Conservation (phyloP, 2,888 invertebrate genomes). For the Pristionchus mayeri region DNA sequence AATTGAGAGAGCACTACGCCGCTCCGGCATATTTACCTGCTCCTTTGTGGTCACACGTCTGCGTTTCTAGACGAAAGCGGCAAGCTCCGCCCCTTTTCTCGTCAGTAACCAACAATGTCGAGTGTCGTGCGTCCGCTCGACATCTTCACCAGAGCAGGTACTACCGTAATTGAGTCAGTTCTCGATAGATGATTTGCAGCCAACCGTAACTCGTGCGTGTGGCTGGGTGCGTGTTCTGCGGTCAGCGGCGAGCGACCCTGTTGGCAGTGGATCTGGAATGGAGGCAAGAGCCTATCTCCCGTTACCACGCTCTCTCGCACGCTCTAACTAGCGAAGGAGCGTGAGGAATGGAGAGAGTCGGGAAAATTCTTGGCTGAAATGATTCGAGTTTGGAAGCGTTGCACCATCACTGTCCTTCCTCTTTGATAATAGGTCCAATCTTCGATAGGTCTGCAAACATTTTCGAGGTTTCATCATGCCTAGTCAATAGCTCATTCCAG, state of each 20-base stretch:
- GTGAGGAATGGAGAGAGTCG: neutral
- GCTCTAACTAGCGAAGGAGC: neutral
- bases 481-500: neutral
- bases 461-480: neutral
- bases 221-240: neutral
- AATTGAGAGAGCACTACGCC: neutral
- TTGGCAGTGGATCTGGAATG: constrained; percentile 41
- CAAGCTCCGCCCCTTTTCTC: neutral
- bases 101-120: neutral
- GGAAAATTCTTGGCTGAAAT: neutral
- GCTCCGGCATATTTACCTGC: neutral
- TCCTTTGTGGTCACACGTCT: neutral
- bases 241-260: constrained; percentile 5
- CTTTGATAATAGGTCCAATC: too few species aligned
- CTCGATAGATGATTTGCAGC: neutral
- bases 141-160: constrained; percentile 17
- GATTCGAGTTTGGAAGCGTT: neutral
- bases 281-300: neutral
- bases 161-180: neutral
- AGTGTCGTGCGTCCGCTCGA: constrained; percentile 1
- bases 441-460: too few species aligned
- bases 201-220: neutral
- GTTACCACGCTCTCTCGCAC: too few species aligned
- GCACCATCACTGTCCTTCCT: too few species aligned
- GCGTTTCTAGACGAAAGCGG: neutral